A percentile compares a stretch with the other conserved stretches of the same genome.
These are phyloP conservation scores for Panzeria rudis DNA, from an alignment of 2,888 invertebrate species.

Conservation along the genomic window DNA sequence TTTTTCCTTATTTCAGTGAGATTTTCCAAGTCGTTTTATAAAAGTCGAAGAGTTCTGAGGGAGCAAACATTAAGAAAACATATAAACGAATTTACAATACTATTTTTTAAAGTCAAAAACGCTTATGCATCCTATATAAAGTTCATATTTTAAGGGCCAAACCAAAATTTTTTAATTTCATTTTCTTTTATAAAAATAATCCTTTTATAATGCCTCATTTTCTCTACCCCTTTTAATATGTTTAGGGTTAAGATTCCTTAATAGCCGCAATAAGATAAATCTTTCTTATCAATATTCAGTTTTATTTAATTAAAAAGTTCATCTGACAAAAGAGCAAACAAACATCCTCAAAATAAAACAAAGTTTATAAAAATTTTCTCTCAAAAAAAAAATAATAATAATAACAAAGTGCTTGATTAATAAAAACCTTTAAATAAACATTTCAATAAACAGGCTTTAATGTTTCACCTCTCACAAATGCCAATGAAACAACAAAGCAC, in stretches of 20 bases:
- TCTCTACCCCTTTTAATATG: neutral
- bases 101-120: too few relatives aligned
- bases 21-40: too few relatives aligned
- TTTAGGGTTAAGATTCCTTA: constrained; percentile 27
- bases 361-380: neutral
- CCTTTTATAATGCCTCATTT: neutral
- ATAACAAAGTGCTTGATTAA: constrained; percentile 61
- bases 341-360: constrained; percentile 10
- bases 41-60: too few relatives aligned
- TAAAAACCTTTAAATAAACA: constrained; percentile 66
- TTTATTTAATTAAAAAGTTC: constrained; percentile 53
- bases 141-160: too few relatives aligned
- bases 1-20: too few relatives aligned
- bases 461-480: constrained; percentile 48
- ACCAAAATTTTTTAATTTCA: neutral
- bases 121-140: too few relatives aligned
- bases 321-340: constrained; percentile 17
- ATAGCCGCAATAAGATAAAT: constrained; percentile 3
- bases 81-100: too few relatives aligned
- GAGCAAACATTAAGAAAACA: too few relatives aligned
- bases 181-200: neutral
- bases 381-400: neutral
- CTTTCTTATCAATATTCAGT: constrained; percentile 43
- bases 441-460: constrained; percentile 64
- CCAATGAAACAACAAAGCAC: constrained; percentile 38